Base-by-base conservation (phyloP, 2,797 vertebrate species). In the Sebastes steindachneri region DNA sequence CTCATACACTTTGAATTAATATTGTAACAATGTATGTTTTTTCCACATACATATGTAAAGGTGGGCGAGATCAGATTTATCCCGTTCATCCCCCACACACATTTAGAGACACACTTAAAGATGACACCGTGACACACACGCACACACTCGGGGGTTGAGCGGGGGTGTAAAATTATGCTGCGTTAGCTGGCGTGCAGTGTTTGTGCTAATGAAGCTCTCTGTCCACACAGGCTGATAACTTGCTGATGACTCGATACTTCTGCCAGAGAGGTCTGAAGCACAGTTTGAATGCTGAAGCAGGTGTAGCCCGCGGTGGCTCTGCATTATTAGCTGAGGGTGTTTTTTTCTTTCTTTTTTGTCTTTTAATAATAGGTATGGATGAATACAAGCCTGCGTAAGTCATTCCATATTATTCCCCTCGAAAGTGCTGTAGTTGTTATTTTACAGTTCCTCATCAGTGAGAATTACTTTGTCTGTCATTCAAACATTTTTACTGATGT, bases 111-210 rank as follows among this genome's bases (percentile, higher is more conserved):
- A 73, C 69, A 71, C 73, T 73, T 55, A 26, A 70, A 79, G 65
- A 80, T 88, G 79, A 60, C 81, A 70, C 79, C 23, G 2, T 79
- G 74, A 25, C 25, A 45, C 68, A 69, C n/a, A 21, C 15, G 7
- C 72, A 35, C 33, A 45, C 69, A 69, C 73, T 26, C 62, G 84
- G 63, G 75, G 85, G 77, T 86, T 68, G 59, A 76, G 89, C 80
- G 89, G 86, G 91, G 90, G 93, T 93, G 94, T 92, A 85, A 89
- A 94, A 93, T 93, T 92, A 87, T 94, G 93, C 94, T 80, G 83
- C 63, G 90, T 94, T 93, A 88, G 93, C 93, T 93, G 91, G 82
- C 88, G 67, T 86, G 85, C 88, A 65, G 76, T 83, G 83, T 91
- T 90, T 87, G 92, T 88, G 90, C 88, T 94, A 93, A 94, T 94